phyloP scores from a whole-genome alignment of 2,888 invertebrate species.

The Blera fallax region DNA sequence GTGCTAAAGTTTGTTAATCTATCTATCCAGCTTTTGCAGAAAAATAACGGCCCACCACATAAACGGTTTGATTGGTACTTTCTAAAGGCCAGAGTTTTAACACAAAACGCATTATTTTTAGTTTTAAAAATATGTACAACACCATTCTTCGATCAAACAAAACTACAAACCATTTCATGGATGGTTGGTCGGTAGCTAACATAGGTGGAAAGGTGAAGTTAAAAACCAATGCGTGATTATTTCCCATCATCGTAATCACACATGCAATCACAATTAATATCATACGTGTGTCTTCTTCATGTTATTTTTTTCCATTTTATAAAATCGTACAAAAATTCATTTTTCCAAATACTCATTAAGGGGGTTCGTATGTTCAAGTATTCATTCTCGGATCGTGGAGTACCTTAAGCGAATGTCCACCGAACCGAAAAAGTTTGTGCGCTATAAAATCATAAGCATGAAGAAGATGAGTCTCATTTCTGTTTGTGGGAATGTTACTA shows the following conservation, averaged over 20 bases:
- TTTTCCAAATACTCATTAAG: not conserved
- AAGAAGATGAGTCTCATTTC: constrained; percentile 45
- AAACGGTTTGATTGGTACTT: too few species aligned
- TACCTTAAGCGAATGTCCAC: constrained; percentile 14
- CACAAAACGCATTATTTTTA: not conserved
- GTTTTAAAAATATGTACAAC: not conserved
- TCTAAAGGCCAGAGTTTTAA: too few species aligned
- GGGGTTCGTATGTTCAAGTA: not conserved
- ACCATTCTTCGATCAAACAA: constrained; percentile 34
- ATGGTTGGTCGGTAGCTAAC: not conserved
- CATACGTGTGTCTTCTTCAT: not conserved
- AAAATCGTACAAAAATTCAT: not conserved
- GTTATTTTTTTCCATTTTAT: constrained; percentile 7
- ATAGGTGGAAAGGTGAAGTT: not conserved
- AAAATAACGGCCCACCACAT: too few species aligned
- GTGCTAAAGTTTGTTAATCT: too few species aligned
- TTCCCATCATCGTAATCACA: constrained; percentile 14
- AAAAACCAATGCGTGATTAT: constrained; percentile 20
- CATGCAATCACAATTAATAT: constrained; percentile 33
- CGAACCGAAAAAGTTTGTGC: constrained; percentile 47
- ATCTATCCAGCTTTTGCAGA: too few species aligned
- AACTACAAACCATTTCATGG: constrained; percentile 4
- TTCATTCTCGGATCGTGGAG: not conserved
- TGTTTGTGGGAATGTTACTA: constrained; percentile 35
- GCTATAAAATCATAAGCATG: constrained; percentile 55